Base-by-base conservation (phyloP, 2,888 invertebrate genomes). In the Scelioninae gen. 1 region DNA sequence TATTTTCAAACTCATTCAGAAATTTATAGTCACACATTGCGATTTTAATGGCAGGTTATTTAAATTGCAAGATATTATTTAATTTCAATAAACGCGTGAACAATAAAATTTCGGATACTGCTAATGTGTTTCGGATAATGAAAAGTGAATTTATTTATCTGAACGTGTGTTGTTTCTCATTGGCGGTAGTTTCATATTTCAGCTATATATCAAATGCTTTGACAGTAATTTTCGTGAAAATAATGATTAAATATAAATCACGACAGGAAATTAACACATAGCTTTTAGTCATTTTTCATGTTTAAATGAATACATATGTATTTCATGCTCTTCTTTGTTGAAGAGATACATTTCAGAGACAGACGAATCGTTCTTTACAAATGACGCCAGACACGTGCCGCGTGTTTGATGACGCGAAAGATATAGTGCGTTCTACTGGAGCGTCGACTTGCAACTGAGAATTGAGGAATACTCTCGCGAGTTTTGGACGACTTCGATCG, bases 311-410 rank as follows among this genome's bases (percentile, higher is more conserved):
- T 82, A 77, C 82, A 77, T 82, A 51, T 77, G 72, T 82, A 82
- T 56, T 77, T 77, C 77, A 68, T 78, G 78, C 58, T 78, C 69
- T 68, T 77, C 74, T 80, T 83, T 75, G 71, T 81, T 75, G 56
- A 13, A 62, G 77, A 77, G 77, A 79, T 79, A 84, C 60, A 82
- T 80, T 83, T 84, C 79, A 80, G 74, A 75, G 80, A 77, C 82
- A 78, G 80, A 84, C 76, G 72, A 82, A 84, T 80, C 82, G 76
- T 72, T 79, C 79, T 82, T 75, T 80, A 83, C 66, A 74, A 78
- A 78, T 82, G 82, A 82, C 68, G 66, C 75, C 75, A 76, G 82
- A 82, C 85, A 83, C 85, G 81, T 83, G 83, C 76, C 83, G 82
- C 55, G 68, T 72, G 74, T 84, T 81, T 75, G 72, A 78, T 83